Evolutionary conservation across 2,797 vertebrate species (phyloP), one percentile per base, ranked within the genome.

Genomic region (Microctenopoma steveboyesi): DNA sequence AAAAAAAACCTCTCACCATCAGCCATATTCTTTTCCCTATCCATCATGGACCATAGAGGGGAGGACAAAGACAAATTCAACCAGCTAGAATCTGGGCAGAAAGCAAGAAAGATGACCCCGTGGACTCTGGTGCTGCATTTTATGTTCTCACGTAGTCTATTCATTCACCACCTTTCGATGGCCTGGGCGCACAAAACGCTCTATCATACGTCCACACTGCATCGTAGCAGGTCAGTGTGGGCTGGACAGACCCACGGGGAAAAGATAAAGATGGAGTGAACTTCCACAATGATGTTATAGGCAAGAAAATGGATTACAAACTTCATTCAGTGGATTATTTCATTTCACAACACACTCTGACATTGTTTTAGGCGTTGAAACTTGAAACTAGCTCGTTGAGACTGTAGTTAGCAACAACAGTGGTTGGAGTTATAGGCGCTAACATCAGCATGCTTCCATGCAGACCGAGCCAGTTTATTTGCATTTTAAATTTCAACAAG

Each of bases 61-160:
- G 91, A 85, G 89, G 90, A 93, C 90, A 92, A 87, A 91, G 91
- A 93, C 84, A 89, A 90, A 93, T 91, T 78, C 70, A 74, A 62
- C 68, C 74, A 56, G 83, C 67, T 72, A 69, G 71, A 71, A 80
- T 87, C 85, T 88, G 57, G 66, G 61, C 69, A 80, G 85, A 82
- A 81, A 82, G 67, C 48, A 63, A 88, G 85, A 87, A 87, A 83
- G 82, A 89, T 88, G 85, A 91, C 83, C 85, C 22, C 9, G 49
- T 82, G 83, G 81, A 86, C 87, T 84, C 66, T 60, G 60, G 68
- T 40, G 78, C 75, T 84, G 75, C 76, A 82, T 91, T 90, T 88
- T 78, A 90, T 92, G 87, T 90, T 86, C 79, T 89, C 74, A 65
- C 76, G 33, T 80, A 68, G 76, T 83, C 78, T 72, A 78, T 88